Conservation (phyloP, 2,888 invertebrate species). For the Ormyrus nitidulus region DNA sequence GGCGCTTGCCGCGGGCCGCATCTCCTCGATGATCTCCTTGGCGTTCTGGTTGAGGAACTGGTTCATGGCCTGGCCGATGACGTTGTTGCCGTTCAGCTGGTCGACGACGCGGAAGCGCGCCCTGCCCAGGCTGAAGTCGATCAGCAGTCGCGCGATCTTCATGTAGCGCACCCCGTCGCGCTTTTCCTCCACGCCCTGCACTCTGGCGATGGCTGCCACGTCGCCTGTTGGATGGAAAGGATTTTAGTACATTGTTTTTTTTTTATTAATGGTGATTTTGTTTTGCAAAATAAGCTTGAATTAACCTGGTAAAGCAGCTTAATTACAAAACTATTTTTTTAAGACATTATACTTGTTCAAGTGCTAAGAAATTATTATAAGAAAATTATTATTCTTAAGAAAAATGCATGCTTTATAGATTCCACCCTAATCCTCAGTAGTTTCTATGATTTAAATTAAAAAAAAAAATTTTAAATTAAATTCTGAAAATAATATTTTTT, state of each 20-base stretch:
- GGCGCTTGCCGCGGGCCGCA: conserved; percentile 85
- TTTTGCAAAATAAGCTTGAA: too few species aligned
- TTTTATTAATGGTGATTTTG: too few species aligned
- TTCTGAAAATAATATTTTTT: too few species aligned
- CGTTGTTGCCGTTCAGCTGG: conserved; percentile 84
- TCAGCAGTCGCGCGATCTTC: conserved; percentile 81
- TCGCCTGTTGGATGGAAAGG: conserved; percentile 78
- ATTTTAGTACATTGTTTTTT: neutral
- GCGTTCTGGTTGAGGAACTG: conserved; percentile 89
- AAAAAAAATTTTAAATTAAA: too few species aligned
- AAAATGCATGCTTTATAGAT: too few species aligned
- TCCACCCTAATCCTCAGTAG: too few species aligned
- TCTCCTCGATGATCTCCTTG: conserved; percentile 88
- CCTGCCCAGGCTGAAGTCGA: conserved; percentile 84
- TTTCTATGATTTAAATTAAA: too few species aligned
- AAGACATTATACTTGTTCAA: too few species aligned
- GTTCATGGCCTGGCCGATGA: conserved; percentile 90
- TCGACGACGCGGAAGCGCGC: conserved; percentile 85
- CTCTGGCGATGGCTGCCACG: conserved; percentile 83
- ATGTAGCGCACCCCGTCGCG: conserved; percentile 81
- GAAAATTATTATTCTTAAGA: too few species aligned
- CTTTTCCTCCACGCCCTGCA: conserved; percentile 82
- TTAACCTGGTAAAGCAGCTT: too few species aligned
- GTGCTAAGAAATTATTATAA: too few species aligned
- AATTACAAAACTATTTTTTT: too few species aligned